Evolutionary conservation across 1,140 invertebrate species (phyloP).

Genomic region (Drosophila sp.): DNA sequence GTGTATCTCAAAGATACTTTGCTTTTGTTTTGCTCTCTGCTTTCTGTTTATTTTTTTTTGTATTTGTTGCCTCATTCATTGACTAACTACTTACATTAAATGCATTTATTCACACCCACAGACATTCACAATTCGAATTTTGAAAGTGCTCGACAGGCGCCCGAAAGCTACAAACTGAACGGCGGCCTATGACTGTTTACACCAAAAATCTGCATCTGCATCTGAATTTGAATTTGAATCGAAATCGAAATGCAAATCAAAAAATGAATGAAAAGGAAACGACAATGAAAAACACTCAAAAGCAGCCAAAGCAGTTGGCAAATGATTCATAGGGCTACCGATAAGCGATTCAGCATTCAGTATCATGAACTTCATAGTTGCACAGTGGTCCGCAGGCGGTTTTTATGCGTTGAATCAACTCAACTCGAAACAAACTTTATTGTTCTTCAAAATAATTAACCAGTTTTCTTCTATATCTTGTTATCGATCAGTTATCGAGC

Average conservation of each 20-base stretch:
- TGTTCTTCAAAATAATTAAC: too few relatives aligned
- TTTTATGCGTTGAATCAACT: background rate
- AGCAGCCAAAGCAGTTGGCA: conserved; percentile 57
- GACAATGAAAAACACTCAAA: conserved; percentile 39
- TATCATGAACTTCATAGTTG: conserved; percentile 8
- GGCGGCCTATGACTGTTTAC: conserved; percentile 1
- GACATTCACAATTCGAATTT: conserved; percentile 20
- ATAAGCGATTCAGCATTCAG: conserved; percentile 60
- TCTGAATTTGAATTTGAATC: conserved; percentile 12
- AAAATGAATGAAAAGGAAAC: conserved; percentile 14
- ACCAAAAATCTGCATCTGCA: conserved; percentile 7
- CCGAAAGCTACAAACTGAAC: background rate
- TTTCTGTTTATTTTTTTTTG: background rate
- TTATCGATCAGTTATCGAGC: too few relatives aligned
- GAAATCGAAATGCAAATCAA: conserved; percentile 13
- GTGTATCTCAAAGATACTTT: conserved; percentile 23
- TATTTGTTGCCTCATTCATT: conserved; percentile 9
- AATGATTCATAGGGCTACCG: conserved; percentile 68
- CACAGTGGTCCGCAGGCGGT: conserved; percentile 23
- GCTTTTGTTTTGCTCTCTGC: background rate
- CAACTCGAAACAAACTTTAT: too few relatives aligned
- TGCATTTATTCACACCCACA: conserved; percentile 31
- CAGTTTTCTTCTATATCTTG: too few relatives aligned
- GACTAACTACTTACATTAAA: background rate
- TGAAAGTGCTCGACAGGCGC: conserved; percentile 4